Evolutionary conservation across 1,140 invertebrate genomes (phyloP), one percentile per base, ranked within the genome.

Genomic region (Acromyrmex heyeri): DNA sequence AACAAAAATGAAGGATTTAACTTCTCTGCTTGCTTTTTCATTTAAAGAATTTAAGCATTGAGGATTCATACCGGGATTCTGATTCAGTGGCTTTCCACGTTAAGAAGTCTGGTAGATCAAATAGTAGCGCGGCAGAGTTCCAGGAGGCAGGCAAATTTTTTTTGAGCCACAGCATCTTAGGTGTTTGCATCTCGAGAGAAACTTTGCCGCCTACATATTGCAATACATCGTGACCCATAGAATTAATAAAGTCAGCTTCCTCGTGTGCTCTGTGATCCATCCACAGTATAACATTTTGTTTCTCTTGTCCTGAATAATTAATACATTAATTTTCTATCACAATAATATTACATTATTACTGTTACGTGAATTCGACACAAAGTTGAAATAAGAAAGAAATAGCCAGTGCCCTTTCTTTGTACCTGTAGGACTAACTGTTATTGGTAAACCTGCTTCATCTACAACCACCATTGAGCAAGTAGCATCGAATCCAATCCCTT

Each of bases 81-180:
- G 95, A 96, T 67, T 96, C 97, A 5, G 98, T 99, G 1, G 98
- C 97, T 95, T 97, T 98, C 98, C 98, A 99, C 0, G 98, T 99
- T 6, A 99, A 94, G 93, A 97, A 99, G 95, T 99, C 99, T 0
- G 98, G 98, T 18, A 99, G 95, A 95, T 99, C 99, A 95, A 99
- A 99, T 87, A 99, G 97, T 79, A 97, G 96, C 59, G 96, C 96
- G 70, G 97, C 96, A 82, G 96, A 96, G 4, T 95, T 82, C 97
- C 97, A 99, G 85, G 96, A 97, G 8, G 96, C 87, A 10, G 96
- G 94, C 50, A 98, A 92, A 95, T 99, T 97, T 92, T 96, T 97
- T 92, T 99, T 99, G 0, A 99, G 92, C 99, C 99, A 99, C 0
- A 99, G 93, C n/a, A 99, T 94, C 95, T 99, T 99, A 0, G 99